A percentile compares a stretch with the other conserved stretches of the same genome.
phyloP scores from a whole-genome alignment of 2,113 vertebrate species.

The Eulemur rufifrons region DNA sequence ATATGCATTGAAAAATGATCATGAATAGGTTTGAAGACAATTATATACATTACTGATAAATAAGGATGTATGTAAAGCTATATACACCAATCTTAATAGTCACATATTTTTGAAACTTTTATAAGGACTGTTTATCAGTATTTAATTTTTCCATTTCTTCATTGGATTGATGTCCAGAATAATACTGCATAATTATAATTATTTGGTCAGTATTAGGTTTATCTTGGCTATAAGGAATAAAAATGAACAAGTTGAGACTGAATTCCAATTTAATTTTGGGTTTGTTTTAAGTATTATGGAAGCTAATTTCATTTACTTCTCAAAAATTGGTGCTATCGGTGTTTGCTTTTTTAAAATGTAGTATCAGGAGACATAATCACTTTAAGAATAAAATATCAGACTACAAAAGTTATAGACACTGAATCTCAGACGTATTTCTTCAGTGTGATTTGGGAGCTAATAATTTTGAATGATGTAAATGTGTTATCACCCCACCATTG shows the following conservation, averaged over 20 bases:
- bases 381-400: neutral
- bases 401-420: neutral
- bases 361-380: neutral
- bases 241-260: neutral
- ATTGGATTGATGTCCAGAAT: neutral
- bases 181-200: constrained; percentile 9
- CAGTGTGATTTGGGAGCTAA: neutral
- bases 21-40: neutral
- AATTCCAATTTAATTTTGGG: constrained; percentile 18
- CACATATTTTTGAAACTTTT: constrained; percentile 21
- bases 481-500: neutral
- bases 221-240: neutral
- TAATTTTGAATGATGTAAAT: constrained; percentile 2
- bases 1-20: neutral
- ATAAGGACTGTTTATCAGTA: neutral
- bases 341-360: neutral
- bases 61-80: neutral
- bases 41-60: neutral
- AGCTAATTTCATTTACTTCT: constrained; percentile 35
- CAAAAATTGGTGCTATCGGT: neutral
- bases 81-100: neutral
- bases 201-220: constrained; percentile 6
- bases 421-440: neutral
- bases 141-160: constrained; percentile 17
- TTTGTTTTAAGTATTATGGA: constrained; percentile 36